Percentiles rank a stretch among this genome's conserved stretches.
These are phyloP conservation scores for Caenorhabditis wallacei DNA, from an alignment of 2,888 invertebrate species.

Conservation along the genomic window DNA sequence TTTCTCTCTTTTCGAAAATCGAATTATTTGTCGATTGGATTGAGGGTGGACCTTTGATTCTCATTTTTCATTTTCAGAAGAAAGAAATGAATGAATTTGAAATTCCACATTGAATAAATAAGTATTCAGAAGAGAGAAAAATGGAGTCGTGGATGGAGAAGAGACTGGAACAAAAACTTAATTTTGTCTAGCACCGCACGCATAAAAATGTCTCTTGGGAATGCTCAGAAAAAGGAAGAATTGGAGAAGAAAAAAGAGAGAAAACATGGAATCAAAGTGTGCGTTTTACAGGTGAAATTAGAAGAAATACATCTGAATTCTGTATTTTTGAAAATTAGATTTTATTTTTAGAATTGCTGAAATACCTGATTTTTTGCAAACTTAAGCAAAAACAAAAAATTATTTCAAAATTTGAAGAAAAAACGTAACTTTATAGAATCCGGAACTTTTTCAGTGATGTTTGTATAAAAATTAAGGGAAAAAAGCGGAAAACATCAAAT, in stretches of 20 bases:
- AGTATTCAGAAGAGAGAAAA: conserved; percentile 3
- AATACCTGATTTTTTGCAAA: no score
- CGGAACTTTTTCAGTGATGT: neutral
- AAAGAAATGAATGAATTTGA: neutral
- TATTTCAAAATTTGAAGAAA: neutral
- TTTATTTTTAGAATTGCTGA: no score
- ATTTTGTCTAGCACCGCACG: conserved; percentile 26
- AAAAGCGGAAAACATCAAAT: conserved; percentile 6
- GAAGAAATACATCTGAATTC: neutral
- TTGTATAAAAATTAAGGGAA: no score
- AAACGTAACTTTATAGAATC: neutral
- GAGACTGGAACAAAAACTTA: conserved; percentile 39
- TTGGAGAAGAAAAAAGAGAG: conserved; percentile 10
- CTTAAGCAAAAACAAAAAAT: no score
- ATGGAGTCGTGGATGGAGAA: conserved; percentile 12
- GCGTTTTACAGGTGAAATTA: neutral
- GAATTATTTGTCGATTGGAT: neutral
- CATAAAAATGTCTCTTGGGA: conserved; percentile 42
- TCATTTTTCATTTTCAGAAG: neutral
- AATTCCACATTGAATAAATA: conserved; percentile 5
- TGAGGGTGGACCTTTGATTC: neutral
- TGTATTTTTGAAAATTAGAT: no score
- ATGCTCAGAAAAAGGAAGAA: conserved; percentile 1
- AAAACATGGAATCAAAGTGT: neutral
- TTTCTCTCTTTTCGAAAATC: no score